Base-by-base conservation (phyloP, 2,797 vertebrate genomes). In the Lophotriccus pileatus region DNA sequence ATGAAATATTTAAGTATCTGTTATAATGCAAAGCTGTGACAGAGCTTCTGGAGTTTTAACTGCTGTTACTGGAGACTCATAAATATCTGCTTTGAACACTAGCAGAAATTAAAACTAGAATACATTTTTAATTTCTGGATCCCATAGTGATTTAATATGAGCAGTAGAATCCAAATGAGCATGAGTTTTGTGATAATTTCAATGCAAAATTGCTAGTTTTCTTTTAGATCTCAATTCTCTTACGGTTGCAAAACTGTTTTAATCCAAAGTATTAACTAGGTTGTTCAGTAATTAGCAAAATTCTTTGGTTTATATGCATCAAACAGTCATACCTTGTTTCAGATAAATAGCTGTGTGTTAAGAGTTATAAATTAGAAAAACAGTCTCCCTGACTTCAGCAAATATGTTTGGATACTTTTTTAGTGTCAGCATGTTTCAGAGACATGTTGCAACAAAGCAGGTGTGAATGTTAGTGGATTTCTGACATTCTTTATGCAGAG, bases 381-480 rank as follows among this genome's bases (percentile, higher is more conserved):
- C 30, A 68, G 32, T 56, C 84, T 85, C 60, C 87, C 89, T 95
- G 89, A 93, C 84, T 93, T 85, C 79, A 95, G 96, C 89, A 95
- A 93, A 17, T 86, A 68, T 34, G 28, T 84, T 87, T 94, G 83
- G 58, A 50, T 90, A 79, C 79, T 81, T 74, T 62, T 94, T 92
- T 88, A 83, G 75, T 50, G 95, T 90, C 88, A 86, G 37, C 8
- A 14, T 75, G 53, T 95, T 94, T 67, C 69, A 84, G 86, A 86
- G 80, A 34, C 93, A 0, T 86, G 96, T 96, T 93, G 73, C 66
- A 94, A 96, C 96, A 96, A 55, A 89, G n/a, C 95, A 90, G 66
- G 87, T 84, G 88, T 94, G 94, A 94, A 78, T 23, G 62, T 75
- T 39, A 69, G 66, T 63, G 63, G 62, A 94, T 93, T 94, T 94